Conservation (phyloP, 2,888 invertebrate species). For the Xestia c-nigrum region DNA sequence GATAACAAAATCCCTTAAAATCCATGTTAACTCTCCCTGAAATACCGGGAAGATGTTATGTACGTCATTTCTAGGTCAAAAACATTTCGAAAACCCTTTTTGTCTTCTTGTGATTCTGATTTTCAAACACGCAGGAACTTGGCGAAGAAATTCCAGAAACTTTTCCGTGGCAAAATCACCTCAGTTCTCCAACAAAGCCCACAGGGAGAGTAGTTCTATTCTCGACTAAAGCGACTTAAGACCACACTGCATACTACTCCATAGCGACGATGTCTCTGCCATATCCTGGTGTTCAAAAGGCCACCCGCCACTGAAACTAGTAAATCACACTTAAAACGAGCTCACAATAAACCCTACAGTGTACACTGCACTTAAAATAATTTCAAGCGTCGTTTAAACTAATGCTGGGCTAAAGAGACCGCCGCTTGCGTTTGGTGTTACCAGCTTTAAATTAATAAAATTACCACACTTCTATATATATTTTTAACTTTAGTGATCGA, state of each 20-base stretch:
- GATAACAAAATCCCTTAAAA: too few species aligned
- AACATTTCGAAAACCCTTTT: neutral
- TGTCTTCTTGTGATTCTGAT: neutral
- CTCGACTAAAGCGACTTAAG: neutral
- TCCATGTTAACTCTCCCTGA: neutral
- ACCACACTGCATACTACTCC: slow-evolving; percentile 17
- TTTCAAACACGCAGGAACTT: too few species aligned
- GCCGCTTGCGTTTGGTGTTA: slow-evolving; percentile 43
- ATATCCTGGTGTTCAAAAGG: slow-evolving; percentile 30
- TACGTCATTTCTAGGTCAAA: neutral
- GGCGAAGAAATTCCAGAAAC: neutral
- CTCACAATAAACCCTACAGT: slow-evolving; percentile 35
- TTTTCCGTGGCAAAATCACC: neutral
- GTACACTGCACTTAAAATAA: slow-evolving; percentile 73
- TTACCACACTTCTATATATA: neutral
- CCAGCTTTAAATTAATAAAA: slow-evolving; percentile 20
- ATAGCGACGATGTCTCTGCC: slow-evolving; percentile 15
- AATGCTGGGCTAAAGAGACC: slow-evolving; percentile 67
- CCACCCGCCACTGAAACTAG: slow-evolving; percentile 58
- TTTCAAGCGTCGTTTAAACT: slow-evolving; percentile 81
- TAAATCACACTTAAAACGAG: slow-evolving; percentile 56
- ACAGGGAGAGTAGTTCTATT: slow-evolving; percentile 18
- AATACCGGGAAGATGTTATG: neutral
- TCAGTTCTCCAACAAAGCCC: neutral
- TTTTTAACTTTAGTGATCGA: neutral